Evolutionary conservation across 2,888 invertebrate genomes (phyloP).

Genomic region (Ennomos fuscantarius): DNA sequence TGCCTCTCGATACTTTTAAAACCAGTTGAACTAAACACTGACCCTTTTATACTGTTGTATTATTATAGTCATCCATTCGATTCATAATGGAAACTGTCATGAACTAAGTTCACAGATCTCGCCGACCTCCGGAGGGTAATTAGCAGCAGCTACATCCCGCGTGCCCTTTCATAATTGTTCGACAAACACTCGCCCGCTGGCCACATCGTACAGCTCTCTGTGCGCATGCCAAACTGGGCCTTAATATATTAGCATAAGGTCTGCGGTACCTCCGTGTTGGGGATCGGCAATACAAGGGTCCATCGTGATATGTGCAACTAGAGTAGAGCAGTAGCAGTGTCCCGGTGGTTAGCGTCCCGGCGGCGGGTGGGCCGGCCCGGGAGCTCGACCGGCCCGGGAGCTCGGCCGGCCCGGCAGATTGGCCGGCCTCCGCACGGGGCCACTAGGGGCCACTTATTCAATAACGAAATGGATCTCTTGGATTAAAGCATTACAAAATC

Average conservation of each 20-base stretch:
- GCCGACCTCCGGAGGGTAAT: neutral
- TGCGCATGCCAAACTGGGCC: neutral
- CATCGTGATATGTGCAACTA: too few species aligned
- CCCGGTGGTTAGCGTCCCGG: neutral
- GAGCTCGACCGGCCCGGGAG: neutral
- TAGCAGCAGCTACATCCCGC: slow-evolving; percentile 1
- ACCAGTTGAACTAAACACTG: too few species aligned
- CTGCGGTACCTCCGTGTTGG: neutral
- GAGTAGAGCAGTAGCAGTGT: too few species aligned
- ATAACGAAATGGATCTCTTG: slow-evolving; percentile 13
- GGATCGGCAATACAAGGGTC: too few species aligned
- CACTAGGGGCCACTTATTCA: too few species aligned
- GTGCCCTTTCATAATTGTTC: neutral
- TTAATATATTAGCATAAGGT: neutral
- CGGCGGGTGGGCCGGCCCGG: neutral
- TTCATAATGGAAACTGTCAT: too few species aligned
- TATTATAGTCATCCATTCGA: too few species aligned
- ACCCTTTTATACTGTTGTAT: too few species aligned
- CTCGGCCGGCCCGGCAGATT: neutral
- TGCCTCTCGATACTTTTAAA: too few species aligned
- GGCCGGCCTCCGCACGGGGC: too few species aligned
- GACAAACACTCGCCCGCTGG: slow-evolving; percentile 3
- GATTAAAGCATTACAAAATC: slow-evolving; percentile 22
- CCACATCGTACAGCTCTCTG: neutral
- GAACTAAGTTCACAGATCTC: too few species aligned